Conservation (phyloP, 1,140 invertebrate genomes). For the Gonatopus flavifemur region DNA sequence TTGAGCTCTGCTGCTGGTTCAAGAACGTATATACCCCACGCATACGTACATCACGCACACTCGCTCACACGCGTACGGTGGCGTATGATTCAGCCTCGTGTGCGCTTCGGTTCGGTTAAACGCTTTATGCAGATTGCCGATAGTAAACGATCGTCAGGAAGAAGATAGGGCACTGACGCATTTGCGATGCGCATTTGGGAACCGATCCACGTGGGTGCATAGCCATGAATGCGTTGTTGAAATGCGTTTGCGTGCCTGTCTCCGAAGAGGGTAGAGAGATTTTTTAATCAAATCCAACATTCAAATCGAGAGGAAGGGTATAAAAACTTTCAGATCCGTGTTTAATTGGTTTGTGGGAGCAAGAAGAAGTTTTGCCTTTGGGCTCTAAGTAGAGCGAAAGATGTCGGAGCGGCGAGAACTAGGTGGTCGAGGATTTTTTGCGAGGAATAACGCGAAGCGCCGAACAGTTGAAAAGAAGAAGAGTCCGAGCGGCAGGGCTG, state of each 20-base stretch:
- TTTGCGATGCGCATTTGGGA: too few species aligned
- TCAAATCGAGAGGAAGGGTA: too few species aligned
- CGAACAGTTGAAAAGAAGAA: conserved; percentile 33
- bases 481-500: conserved; percentile 30
- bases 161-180: conserved; percentile 40
- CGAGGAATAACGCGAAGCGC: conserved; percentile 29
- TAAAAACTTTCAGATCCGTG: too few species aligned
- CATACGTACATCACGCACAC: too few species aligned
- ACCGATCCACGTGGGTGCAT: too few species aligned
- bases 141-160: conserved; percentile 39
- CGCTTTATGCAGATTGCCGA: conserved; percentile 46
- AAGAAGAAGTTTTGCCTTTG: too few species aligned
- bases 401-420: conserved; percentile 24
- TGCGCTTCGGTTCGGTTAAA: conserved; percentile 42
- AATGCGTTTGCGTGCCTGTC: too few species aligned
- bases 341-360: too few species aligned
- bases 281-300: too few species aligned
- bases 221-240: too few species aligned
- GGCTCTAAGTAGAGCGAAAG: conserved; percentile 30
- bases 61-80: conserved; percentile 25
- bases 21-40: too few species aligned
- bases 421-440: conserved; percentile 41
- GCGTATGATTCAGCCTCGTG: conserved; percentile 40
- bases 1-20: background rate
- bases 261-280: too few species aligned